A percentile compares a stretch with the other conserved stretches of the same genome.
Evolutionary conservation across 2,888 invertebrate species (phyloP).

Genomic region (Luperina nickerlii): DNA sequence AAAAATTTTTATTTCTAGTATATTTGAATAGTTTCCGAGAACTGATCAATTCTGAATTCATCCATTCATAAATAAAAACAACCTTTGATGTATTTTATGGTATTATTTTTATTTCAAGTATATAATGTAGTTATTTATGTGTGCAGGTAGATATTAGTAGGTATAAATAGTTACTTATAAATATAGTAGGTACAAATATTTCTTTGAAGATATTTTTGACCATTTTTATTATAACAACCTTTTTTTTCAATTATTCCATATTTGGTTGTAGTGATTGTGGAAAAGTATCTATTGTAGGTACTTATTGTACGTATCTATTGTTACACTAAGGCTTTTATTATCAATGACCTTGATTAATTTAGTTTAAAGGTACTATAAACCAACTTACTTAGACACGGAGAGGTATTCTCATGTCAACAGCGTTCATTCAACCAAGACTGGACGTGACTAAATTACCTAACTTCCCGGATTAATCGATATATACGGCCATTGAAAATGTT

Average conservation of each 20-base stretch:
- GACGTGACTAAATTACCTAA: constrained; percentile 37
- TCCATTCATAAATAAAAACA: not conserved
- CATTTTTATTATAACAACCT: not conserved
- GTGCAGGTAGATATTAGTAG: not conserved
- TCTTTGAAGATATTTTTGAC: not conserved
- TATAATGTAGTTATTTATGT: not conserved
- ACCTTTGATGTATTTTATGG: not conserved
- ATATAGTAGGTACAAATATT: not conserved
- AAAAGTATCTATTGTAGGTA: constrained; percentile 10
- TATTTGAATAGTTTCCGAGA: not conserved
- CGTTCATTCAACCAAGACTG: constrained; percentile 44
- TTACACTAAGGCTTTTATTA: constrained; percentile 7
- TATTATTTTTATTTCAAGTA: not conserved
- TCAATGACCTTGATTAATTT: constrained; percentile 25
- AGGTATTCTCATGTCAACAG: constrained; percentile 27
- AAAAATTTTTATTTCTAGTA: not conserved
- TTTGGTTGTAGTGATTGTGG: not conserved
- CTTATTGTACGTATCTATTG: not conserved
- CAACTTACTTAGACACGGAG: constrained; percentile 19
- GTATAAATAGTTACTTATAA: not conserved
- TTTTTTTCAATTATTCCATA: not conserved
- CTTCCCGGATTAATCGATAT: constrained; percentile 15
- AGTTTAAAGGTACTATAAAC: not conserved
- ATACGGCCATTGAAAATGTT: not conserved
- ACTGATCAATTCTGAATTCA: not conserved